A percentile compares a stretch with the other conserved stretches of the same genome.
phyloP scores from a whole-genome alignment of 2,797 vertebrate species.

The Mormyrops boulengeri region DNA sequence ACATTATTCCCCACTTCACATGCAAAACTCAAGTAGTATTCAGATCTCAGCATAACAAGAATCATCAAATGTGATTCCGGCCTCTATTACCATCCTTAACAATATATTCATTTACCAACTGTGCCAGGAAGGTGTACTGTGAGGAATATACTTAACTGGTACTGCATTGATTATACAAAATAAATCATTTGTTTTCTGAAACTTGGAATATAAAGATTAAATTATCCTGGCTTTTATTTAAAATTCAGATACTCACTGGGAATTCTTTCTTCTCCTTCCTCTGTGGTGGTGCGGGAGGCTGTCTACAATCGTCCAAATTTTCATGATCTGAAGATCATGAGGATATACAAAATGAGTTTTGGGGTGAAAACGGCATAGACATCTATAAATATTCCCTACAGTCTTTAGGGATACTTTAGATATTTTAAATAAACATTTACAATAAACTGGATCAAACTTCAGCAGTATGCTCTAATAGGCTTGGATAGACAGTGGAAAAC shows the following conservation, averaged over 20 bases:
- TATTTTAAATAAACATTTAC: not conserved
- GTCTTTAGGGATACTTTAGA: not conserved
- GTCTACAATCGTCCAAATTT: slow-evolving; percentile 67
- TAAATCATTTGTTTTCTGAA: not conserved
- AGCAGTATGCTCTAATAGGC: not conserved
- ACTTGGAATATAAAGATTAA: not conserved
- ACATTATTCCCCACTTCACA: not conserved
- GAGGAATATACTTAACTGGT: not conserved
- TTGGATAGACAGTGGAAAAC: not conserved
- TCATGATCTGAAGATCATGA: slow-evolving; percentile 63
- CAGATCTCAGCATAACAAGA: slow-evolving; percentile 25
- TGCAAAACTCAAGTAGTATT: not conserved
- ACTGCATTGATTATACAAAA: not conserved
- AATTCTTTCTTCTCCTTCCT: slow-evolving; percentile 89
- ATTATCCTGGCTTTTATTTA: not conserved
- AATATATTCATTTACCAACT: not conserved
- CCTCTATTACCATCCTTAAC: not conserved
- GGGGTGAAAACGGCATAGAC: slow-evolving; percentile 12
- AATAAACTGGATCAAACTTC: not conserved
- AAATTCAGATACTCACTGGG: slow-evolving; percentile 67
- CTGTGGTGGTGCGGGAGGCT: slow-evolving; percentile 66
- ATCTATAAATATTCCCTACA: not conserved
- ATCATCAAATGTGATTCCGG: not conserved
- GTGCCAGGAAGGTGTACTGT: not conserved
- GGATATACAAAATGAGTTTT: slow-evolving; percentile 13